These are phyloP conservation scores for Perccottus glenii DNA, from an alignment of 2,113 vertebrate genomes.

Conservation along the genomic window DNA sequence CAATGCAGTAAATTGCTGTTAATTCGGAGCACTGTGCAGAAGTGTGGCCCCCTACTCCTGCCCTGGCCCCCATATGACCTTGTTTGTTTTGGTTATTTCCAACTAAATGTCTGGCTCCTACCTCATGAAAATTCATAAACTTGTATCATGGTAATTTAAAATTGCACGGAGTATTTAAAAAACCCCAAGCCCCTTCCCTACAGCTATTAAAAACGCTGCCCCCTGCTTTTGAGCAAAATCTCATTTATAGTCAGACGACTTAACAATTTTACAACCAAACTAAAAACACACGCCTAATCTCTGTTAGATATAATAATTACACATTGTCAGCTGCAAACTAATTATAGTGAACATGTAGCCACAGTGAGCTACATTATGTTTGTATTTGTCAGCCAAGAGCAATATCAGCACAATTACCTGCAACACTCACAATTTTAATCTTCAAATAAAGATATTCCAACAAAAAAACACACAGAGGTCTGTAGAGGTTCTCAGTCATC, in stretches of 20 bases:
- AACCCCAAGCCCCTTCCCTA: conserved; percentile 3
- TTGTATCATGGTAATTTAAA: conserved; percentile 13
- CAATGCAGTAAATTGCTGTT: conserved; percentile 47
- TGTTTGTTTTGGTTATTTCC: conserved; percentile 49
- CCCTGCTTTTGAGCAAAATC: background rate
- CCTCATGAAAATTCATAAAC: conserved; percentile 46
- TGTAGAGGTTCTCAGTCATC: too few relatives aligned
- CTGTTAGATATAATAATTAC: conserved; percentile 8
- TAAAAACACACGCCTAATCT: conserved; percentile 14
- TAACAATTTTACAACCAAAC: conserved; percentile 8
- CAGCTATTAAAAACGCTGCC: background rate
- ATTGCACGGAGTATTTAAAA: background rate
- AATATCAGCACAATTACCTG: background rate
- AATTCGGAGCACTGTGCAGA: conserved; percentile 26
- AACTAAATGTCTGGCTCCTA: conserved; percentile 19
- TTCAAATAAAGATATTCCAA: conserved; percentile 10
- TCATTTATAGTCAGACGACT: conserved; percentile 6
- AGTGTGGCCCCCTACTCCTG: conserved; percentile 1
- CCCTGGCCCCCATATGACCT: conserved; percentile 29
- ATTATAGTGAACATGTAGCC: conserved; percentile 3
- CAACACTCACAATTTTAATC: background rate
- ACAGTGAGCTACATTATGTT: background rate
- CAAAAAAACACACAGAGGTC: background rate
- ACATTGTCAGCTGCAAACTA: conserved; percentile 4
- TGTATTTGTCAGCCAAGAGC: background rate